A percentile compares a stretch with the other conserved stretches of the same genome.
phyloP scores from a whole-genome alignment of 2,888 invertebrate species.

The Philopedon plagiatum region DNA sequence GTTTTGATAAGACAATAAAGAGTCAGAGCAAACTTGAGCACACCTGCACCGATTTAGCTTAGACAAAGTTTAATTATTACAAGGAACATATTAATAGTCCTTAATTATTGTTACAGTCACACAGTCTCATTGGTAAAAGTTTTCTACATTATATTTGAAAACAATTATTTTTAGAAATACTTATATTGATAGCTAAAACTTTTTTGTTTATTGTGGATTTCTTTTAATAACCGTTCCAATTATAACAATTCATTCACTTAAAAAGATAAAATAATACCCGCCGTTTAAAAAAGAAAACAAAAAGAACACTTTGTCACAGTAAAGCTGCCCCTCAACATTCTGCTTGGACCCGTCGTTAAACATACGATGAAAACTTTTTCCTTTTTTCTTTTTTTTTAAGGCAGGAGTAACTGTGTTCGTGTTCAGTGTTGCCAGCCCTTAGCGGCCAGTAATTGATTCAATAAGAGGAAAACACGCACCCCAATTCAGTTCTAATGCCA shows the following conservation, averaged over 20 bases:
- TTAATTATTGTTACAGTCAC: too few relatives aligned
- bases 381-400: constrained; percentile 55
- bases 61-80: too few relatives aligned
- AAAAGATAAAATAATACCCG: constrained; percentile 22
- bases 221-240: constrained; percentile 19
- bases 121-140: too few relatives aligned
- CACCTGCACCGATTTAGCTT: too few relatives aligned
- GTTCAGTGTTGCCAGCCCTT: constrained; percentile 67
- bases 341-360: constrained; percentile 55
- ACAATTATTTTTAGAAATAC: too few relatives aligned
- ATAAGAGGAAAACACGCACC: constrained; percentile 68
- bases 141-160: too few relatives aligned
- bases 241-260: background rate
- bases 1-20: too few relatives aligned
- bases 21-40: too few relatives aligned
- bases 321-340: constrained; percentile 24
- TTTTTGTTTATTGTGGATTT: background rate
- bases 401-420: constrained; percentile 56
- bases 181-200: too few relatives aligned
- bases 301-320: constrained; percentile 8
- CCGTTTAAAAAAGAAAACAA: constrained; percentile 21
- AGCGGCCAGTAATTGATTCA: constrained; percentile 69
- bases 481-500: constrained; percentile 60
- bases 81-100: too few relatives aligned
- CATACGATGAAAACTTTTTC: constrained; percentile 60